Evolutionary conservation across 2,113 vertebrate genomes (phyloP).

Genomic region (Pachycephala philippinensis): DNA sequence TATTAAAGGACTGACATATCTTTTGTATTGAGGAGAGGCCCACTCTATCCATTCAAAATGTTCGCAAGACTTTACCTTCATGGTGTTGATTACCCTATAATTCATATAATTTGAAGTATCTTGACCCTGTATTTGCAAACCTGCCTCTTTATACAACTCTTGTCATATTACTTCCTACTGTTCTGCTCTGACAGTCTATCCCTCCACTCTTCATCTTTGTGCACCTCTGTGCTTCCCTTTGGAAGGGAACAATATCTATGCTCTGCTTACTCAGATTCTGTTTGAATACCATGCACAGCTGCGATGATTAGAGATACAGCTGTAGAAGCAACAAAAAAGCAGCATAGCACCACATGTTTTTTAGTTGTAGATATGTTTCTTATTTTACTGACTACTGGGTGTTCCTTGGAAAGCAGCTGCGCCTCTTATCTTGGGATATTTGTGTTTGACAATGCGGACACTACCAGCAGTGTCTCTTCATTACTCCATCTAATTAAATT

Average conservation of each 20-base stretch:
- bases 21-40: background rate
- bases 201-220: background rate
- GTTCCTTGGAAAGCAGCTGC: background rate
- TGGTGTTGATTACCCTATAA: background rate
- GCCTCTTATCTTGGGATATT: background rate
- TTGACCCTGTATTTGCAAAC: background rate
- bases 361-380: background rate
- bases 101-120: background rate
- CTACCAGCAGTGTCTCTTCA: background rate
- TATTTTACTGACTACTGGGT: background rate
- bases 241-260: background rate
- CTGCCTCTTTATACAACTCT: background rate
- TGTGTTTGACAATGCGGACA: background rate
- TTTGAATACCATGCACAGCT: background rate
- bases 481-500: background rate
- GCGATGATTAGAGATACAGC: background rate
- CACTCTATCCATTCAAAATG: background rate
- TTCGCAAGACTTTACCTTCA: background rate
- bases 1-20: background rate
- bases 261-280: background rate
- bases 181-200: background rate
- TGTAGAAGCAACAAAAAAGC: background rate
- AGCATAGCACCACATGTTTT: background rate
- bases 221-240: background rate
- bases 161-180: background rate